Percentiles rank a stretch among this genome's conserved stretches.
Conservation (phyloP, 2,888 invertebrate genomes). For the Steinernema carpocapsae region DNA sequence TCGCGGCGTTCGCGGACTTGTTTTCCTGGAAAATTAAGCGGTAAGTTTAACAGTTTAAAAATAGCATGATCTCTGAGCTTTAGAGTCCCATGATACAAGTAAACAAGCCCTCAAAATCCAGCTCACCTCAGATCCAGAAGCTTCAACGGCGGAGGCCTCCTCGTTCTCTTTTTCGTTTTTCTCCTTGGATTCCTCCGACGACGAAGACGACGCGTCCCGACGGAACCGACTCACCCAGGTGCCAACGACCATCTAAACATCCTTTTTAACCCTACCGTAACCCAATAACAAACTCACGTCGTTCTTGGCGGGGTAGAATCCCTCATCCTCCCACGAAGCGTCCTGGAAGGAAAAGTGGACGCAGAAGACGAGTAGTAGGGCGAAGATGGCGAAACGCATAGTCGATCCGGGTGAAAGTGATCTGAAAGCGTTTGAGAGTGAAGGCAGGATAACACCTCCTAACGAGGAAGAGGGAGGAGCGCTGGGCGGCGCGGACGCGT, state of each 20-base stretch:
- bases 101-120: background rate
- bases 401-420: background rate
- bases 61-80: no score
- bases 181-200: slow-evolving; percentile 11
- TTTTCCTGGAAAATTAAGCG: no score
- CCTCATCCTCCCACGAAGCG: slow-evolving; percentile 1
- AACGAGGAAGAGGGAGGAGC: background rate
- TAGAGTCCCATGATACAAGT: no score
- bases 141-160: background rate
- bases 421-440: slow-evolving; percentile 8
- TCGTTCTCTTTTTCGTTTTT: background rate
- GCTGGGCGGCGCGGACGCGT: background rate
- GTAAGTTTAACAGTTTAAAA: background rate
- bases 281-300: background rate
- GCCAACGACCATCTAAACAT: slow-evolving; percentile 13
- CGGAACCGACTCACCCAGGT: slow-evolving; percentile 10
- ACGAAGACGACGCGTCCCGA: slow-evolving; percentile 4
- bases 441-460: background rate
- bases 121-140: slow-evolving; percentile 9
- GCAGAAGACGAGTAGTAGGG: background rate
- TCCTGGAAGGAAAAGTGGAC: slow-evolving; percentile 10
- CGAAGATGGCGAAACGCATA: slow-evolving; percentile 6
- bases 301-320: slow-evolving; percentile 25
- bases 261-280: background rate
- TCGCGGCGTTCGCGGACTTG: slow-evolving; percentile 20